Conservation (phyloP, 2,888 invertebrate species). For the Rotaria macrura region DNA sequence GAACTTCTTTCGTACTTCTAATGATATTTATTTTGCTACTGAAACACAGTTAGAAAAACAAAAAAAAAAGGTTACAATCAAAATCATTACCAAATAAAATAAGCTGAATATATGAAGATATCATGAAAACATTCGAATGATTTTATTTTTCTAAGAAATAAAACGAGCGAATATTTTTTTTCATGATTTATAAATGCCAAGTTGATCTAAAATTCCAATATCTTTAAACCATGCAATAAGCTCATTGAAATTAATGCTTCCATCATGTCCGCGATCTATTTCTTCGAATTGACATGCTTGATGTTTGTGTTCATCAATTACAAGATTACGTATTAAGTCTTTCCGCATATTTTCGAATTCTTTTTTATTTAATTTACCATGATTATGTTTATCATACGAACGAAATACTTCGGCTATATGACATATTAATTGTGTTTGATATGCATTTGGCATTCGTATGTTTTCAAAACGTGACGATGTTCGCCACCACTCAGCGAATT, state of each 20-base stretch:
- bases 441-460: background rate
- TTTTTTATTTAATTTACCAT: background rate
- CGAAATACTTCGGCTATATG: background rate
- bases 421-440: background rate
- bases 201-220: background rate
- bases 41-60: background rate
- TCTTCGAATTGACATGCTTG: slow-evolving; percentile 3
- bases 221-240: slow-evolving; percentile 12
- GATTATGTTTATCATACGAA: background rate
- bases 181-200: background rate
- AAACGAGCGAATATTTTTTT: background rate
- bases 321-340: background rate
- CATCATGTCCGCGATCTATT: slow-evolving; percentile 18
- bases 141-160: background rate
- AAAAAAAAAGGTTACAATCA: too few relatives aligned
- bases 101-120: too few relatives aligned
- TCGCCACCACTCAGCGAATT: slow-evolving; percentile 13
- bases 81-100: too few relatives aligned
- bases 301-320: background rate
- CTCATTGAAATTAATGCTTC: slow-evolving; percentile 3
- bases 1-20: background rate
- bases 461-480: background rate
- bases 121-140: background rate
- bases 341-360: background rate
- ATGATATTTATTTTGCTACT: background rate